These are phyloP conservation scores for Xylota segnis DNA, from an alignment of 2,888 invertebrate genomes.

Conservation along the genomic window DNA sequence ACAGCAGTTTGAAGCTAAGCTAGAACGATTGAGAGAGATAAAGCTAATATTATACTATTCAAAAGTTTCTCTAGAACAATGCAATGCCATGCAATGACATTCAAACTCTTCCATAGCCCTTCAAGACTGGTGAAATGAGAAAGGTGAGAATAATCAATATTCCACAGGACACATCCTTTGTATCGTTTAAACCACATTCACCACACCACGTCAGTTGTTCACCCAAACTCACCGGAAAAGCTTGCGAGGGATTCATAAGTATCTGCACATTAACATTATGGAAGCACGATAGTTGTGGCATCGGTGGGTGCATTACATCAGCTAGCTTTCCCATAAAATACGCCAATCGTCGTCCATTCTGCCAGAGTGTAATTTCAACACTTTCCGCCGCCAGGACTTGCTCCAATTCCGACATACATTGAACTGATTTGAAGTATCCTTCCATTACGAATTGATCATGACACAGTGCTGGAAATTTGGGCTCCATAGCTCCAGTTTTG, in stretches of 20 bases:
- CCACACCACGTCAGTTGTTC: not conserved
- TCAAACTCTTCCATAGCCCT: not conserved
- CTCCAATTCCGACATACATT: slow-evolving; percentile 80
- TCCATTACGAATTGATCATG: slow-evolving; percentile 83
- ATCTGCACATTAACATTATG: slow-evolving; percentile 82
- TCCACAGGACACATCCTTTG: not conserved
- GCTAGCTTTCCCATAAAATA: slow-evolving; percentile 82
- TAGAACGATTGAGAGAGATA: no score
- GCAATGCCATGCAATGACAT: no score
- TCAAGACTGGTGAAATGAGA: not conserved
- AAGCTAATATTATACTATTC: no score
- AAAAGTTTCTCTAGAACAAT: no score
- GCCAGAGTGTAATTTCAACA: slow-evolving; percentile 83
- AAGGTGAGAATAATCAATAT: not conserved
- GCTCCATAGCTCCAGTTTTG: slow-evolving; percentile 82
- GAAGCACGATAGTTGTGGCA: slow-evolving; percentile 79
- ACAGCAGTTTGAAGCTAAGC: no score
- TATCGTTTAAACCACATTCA: not conserved
- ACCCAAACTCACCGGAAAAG: slow-evolving; percentile 81
- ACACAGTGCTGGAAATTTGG: slow-evolving; percentile 82
- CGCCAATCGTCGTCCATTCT: slow-evolving; percentile 83
- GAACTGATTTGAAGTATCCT: slow-evolving; percentile 82
- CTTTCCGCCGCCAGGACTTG: slow-evolving; percentile 80
- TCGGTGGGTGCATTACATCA: slow-evolving; percentile 80
- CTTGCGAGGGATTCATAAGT: slow-evolving; percentile 82